A percentile compares a stretch with the other conserved stretches of the same genome.
These are phyloP conservation scores for Oligia fasciuncula DNA, from an alignment of 2,888 invertebrate genomes.

Conservation along the genomic window DNA sequence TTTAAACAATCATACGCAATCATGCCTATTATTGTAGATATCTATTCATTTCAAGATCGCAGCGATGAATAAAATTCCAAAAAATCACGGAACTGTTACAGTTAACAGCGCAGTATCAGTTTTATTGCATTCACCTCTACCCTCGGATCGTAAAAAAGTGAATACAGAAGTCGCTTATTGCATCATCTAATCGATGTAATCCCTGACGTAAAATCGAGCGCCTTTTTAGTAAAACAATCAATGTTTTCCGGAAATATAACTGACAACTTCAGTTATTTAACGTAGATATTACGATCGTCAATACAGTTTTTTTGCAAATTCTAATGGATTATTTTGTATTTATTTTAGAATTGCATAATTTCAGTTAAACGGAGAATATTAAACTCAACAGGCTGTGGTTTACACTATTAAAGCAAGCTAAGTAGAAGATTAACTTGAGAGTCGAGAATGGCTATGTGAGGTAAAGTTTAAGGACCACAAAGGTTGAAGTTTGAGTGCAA, in stretches of 20 bases:
- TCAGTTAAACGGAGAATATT: slow-evolving; percentile 62
- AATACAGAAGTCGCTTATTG: slow-evolving; percentile 59
- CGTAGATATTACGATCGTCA: slow-evolving; percentile 35
- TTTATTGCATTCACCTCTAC: slow-evolving; percentile 47
- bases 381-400: slow-evolving; percentile 71
- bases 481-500: slow-evolving; percentile 79
- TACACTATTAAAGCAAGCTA: slow-evolving; percentile 72
- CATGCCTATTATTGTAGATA: slow-evolving; percentile 73
- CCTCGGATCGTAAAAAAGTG: slow-evolving; percentile 45
- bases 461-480: slow-evolving; percentile 79
- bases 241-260: slow-evolving; percentile 50
- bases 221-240: slow-evolving; percentile 50
- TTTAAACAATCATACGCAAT: slow-evolving; percentile 84
- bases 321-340: slow-evolving; percentile 35
- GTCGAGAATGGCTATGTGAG: slow-evolving; percentile 72
- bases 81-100: slow-evolving; percentile 57
- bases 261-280: slow-evolving; percentile 40
- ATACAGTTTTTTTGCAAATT: slow-evolving; percentile 61
- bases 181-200: slow-evolving; percentile 65
- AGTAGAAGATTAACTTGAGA: slow-evolving; percentile 76
- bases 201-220: slow-evolving; percentile 56
- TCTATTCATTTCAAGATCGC: slow-evolving; percentile 67
- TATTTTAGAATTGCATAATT: slow-evolving; percentile 41
- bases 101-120: slow-evolving; percentile 35
- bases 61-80: slow-evolving; percentile 48